Evolutionary conservation across 1,140 invertebrate genomes (phyloP).

Genomic region (Ips nitidus): DNA sequence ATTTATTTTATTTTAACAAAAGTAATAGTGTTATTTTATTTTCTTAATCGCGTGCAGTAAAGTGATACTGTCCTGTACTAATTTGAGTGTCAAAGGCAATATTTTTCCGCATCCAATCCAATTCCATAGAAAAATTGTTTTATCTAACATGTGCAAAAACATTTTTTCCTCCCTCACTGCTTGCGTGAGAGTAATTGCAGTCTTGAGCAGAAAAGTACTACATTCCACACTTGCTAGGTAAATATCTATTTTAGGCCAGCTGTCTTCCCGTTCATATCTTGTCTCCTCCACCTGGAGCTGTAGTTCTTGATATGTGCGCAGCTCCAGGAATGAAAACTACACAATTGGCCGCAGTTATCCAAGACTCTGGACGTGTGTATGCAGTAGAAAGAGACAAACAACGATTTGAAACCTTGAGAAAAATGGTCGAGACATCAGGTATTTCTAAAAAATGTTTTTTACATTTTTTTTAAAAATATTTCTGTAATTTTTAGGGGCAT

Average conservation of each 20-base stretch:
- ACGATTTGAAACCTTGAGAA: constrained; percentile 66
- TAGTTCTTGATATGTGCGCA: constrained; percentile 89
- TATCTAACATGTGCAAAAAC: too few species aligned
- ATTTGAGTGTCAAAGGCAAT: too few species aligned
- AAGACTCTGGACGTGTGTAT: constrained; percentile 78
- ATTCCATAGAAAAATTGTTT: not conserved
- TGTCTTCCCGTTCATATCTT: constrained; percentile 80
- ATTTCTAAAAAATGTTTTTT: not conserved
- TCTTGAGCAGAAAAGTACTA: too few species aligned
- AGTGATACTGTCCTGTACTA: too few species aligned
- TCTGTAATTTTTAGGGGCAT: constrained; percentile 53
- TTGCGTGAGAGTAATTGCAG: too few species aligned
- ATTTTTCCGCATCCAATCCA: not conserved
- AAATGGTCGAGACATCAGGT: constrained; percentile 61
- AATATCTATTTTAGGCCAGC: constrained; percentile 69
- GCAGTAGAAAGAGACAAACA: constrained; percentile 76
- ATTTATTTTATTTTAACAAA: too few species aligned
- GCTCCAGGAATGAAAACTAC: constrained; percentile 96
- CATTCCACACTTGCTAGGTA: not conserved
- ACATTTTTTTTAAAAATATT: not conserved
- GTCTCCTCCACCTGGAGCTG: constrained; percentile 65
- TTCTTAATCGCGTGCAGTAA: too few species aligned
- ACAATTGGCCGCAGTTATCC: constrained; percentile 80
- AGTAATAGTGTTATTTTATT: too few species aligned
- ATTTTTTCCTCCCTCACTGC: too few species aligned